phyloP scores from a whole-genome alignment of 1,140 invertebrate species.

The Calycopis cecrops region DNA sequence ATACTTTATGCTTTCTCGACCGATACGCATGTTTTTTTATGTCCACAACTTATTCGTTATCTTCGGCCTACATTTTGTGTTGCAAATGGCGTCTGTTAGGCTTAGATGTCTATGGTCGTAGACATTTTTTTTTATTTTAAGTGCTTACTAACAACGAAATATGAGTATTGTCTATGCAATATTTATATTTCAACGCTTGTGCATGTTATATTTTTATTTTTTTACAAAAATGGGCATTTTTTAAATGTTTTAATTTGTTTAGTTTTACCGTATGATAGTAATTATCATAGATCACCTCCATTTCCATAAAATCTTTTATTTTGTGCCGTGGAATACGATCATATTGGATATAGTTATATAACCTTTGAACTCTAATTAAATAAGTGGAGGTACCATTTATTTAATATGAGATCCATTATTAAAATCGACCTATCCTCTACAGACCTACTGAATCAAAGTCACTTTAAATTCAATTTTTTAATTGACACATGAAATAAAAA shows the following conservation, averaged over 20 bases:
- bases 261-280: conserved; percentile 22
- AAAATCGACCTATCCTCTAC: too few species aligned
- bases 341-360: not conserved
- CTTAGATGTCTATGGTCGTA: not conserved
- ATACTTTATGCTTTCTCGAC: not conserved
- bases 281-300: conserved; percentile 51
- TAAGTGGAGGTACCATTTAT: too few species aligned
- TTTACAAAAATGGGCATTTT: conserved; percentile 69
- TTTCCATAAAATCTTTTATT: conserved; percentile 52
- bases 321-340: conserved; percentile 10
- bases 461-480: too few species aligned
- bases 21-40: not conserved
- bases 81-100: conserved; percentile 1
- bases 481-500: too few species aligned
- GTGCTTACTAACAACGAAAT: conserved; percentile 52
- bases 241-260: conserved; percentile 13
- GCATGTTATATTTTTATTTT: conserved; percentile 38
- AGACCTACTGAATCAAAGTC: too few species aligned
- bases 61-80: too few species aligned
- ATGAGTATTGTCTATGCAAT: conserved; percentile 43
- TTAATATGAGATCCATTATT: too few species aligned
- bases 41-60: too few species aligned
- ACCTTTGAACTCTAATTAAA: too few species aligned
- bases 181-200: conserved; percentile 38
- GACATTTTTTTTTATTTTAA: conserved; percentile 24